These are phyloP conservation scores for Pheosia gnoma DNA, from an alignment of 2,888 invertebrate species.

Conservation along the genomic window DNA sequence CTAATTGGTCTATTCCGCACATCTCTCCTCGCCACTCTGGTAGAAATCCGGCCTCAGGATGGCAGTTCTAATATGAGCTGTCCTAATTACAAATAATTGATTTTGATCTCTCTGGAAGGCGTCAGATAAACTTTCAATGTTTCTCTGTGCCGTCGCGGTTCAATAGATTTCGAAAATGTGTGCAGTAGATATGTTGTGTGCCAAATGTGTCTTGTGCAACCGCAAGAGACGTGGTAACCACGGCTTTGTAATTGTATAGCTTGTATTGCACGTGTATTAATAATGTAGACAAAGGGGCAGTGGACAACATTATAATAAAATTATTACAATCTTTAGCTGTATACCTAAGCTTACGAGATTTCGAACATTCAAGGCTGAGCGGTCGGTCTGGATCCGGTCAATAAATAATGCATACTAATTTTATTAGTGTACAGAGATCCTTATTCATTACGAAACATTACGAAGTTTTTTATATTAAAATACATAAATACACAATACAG, in stretches of 20 bases:
- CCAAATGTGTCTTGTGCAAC: conserved; percentile 30
- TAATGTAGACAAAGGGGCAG: background rate
- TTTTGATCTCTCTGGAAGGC: conserved; percentile 4
- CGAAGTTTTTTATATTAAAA: background rate
- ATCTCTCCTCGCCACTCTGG: too few relatives aligned
- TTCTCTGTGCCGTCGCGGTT: conserved; percentile 19
- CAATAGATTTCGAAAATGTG: conserved; percentile 22
- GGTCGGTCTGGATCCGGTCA: too few relatives aligned
- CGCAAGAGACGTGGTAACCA: conserved; percentile 26
- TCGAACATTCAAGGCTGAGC: too few relatives aligned
- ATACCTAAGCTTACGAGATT: too few relatives aligned
- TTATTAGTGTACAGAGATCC: too few relatives aligned
- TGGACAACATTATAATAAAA: background rate
- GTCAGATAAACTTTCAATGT: conserved; percentile 27
- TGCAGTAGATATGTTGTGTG: conserved; percentile 23
- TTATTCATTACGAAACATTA: too few relatives aligned
- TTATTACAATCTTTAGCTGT: background rate
- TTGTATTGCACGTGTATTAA: background rate
- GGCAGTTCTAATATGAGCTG: background rate
- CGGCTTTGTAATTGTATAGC: conserved; percentile 22
- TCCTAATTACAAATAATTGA: background rate
- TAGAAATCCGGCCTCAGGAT: background rate
- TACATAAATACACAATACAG: background rate
- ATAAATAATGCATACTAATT: too few relatives aligned
- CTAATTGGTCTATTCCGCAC: too few relatives aligned